A percentile compares a stretch with the other conserved stretches of the same genome.
Evolutionary conservation across 2,888 invertebrate genomes (phyloP).

Genomic region (Pycnomerus fuliginosus): DNA sequence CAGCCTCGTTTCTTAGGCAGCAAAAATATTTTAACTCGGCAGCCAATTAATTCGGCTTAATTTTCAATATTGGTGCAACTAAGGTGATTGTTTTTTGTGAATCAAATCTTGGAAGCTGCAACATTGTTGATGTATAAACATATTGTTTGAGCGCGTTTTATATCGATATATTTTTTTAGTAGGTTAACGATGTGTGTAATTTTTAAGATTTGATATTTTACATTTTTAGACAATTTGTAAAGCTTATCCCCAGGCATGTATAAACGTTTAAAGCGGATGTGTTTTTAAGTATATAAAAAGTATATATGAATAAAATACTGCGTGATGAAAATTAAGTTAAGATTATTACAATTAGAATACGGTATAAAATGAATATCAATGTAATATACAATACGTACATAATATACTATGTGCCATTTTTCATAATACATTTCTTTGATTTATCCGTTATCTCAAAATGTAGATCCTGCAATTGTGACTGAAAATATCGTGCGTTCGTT

Average conservation of each 20-base stretch:
- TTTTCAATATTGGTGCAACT: slow-evolving; percentile 46
- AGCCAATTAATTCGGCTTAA: slow-evolving; percentile 27
- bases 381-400: slow-evolving; percentile 57
- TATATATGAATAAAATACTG: slow-evolving; percentile 51
- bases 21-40: slow-evolving; percentile 12
- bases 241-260: slow-evolving; percentile 50
- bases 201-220: slow-evolving; percentile 30
- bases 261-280: slow-evolving; percentile 52
- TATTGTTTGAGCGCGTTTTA: slow-evolving; percentile 22
- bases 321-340: slow-evolving; percentile 53
- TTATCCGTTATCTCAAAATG: no score
- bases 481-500: no score
- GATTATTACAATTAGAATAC: slow-evolving; percentile 52
- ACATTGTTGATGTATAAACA: slow-evolving; percentile 35
- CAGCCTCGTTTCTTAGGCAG: slow-evolving; percentile 38
- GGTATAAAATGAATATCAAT: slow-evolving; percentile 54
- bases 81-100: slow-evolving; percentile 20
- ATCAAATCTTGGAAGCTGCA: slow-evolving; percentile 33
- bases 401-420: slow-evolving; percentile 57
- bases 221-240: slow-evolving; percentile 47
- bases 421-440: slow-evolving; percentile 40
- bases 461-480: no score
- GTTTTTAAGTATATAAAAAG: slow-evolving; percentile 52
- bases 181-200: slow-evolving; percentile 36
- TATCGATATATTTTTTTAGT: slow-evolving; percentile 50